Evolutionary conservation across 2,797 vertebrate species (phyloP), one percentile per base, ranked within the genome.

Genomic region (Varecia variegata): DNA sequence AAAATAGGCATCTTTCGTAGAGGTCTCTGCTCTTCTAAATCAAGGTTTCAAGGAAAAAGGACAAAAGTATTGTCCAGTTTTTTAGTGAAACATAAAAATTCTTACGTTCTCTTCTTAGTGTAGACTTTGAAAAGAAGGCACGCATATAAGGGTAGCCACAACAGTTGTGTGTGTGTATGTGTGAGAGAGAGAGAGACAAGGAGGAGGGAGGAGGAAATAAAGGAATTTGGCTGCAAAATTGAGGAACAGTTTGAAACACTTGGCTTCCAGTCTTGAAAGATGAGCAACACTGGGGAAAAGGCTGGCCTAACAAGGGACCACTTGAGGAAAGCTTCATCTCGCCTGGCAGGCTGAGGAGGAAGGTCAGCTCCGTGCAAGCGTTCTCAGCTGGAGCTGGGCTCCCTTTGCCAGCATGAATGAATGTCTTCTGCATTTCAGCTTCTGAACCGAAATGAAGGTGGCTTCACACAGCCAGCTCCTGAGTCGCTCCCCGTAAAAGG

Each of bases 301-400:
- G 30, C 97, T 92, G 74, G 87, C 97, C 98, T 98, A 98, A 98
- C 98, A 97, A 98, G 98, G 96, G 96, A 96, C 97, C 97, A 95
- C 97, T 98, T 98, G 98, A 98, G 95, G 96, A 89, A 98, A 98
- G 94, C 35, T 97, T 99, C 98, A 98, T 98, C 98, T 98, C 84
- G 0, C 7, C 73, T 98, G 98, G 98, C 98, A 98, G 94, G 97
- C 96, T 97, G 97, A 90, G 18, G 92, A 95, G 97, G 98, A 97
- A 98, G 98, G 99, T 99, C 98, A 98, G 97, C 96, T 97, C 79
- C 50, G 98, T 97, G 98, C 98, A 98, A 47, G 38, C 73, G 86
- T 98, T 98, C 98, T 62, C 98, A 98, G 98, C 98, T 98, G 98
- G 98, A 98, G 97, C n/a, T 54, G 96, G 98, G 97, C 98, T 98